Evolutionary conservation across 1,140 invertebrate species (phyloP).

Genomic region (Drosophila tristis): DNA sequence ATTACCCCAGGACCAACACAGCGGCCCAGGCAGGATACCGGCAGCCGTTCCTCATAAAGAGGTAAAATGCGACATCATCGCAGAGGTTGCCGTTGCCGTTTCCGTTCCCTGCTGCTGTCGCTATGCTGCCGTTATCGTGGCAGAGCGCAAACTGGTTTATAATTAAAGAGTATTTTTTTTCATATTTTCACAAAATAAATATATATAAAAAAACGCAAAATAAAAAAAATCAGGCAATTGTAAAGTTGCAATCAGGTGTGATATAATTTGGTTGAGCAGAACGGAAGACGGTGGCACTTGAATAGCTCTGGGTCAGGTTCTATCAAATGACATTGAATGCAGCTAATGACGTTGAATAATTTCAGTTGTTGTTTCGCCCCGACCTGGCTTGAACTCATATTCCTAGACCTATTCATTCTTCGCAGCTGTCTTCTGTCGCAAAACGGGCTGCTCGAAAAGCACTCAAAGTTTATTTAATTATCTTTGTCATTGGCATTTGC

Average conservation of each 20-base stretch:
- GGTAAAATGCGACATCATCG: conserved; percentile 6
- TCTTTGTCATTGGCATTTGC: conserved; percentile 66
- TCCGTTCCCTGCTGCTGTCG: neutral
- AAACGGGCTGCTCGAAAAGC: conserved; percentile 58
- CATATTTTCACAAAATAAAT: conserved; percentile 11
- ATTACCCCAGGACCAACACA: conserved; percentile 49
- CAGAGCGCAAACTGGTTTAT: conserved; percentile 68
- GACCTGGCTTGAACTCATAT: conserved; percentile 11
- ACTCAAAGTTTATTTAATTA: conserved; percentile 76
- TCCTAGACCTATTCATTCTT: conserved; percentile 8
- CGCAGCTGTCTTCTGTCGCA: conserved; percentile 13
- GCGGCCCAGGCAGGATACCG: conserved; percentile 2
- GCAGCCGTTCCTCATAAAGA: conserved; percentile 16
- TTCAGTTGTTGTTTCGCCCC: conserved; percentile 14
- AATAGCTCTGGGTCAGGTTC: neutral
- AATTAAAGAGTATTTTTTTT: conserved; percentile 67
- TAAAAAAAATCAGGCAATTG: conserved; percentile 28
- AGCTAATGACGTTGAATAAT: conserved; percentile 74
- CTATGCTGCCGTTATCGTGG: neutral
- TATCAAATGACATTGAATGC: conserved; percentile 58
- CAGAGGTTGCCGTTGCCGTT: conserved; percentile 2
- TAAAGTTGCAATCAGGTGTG: conserved; percentile 72
- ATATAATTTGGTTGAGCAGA: conserved; percentile 35
- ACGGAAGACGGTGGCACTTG: conserved; percentile 2
- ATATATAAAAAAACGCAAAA: conserved; percentile 11